Evolutionary conservation across 2,888 invertebrate species (phyloP).

Genomic region (Thera obeliscata): DNA sequence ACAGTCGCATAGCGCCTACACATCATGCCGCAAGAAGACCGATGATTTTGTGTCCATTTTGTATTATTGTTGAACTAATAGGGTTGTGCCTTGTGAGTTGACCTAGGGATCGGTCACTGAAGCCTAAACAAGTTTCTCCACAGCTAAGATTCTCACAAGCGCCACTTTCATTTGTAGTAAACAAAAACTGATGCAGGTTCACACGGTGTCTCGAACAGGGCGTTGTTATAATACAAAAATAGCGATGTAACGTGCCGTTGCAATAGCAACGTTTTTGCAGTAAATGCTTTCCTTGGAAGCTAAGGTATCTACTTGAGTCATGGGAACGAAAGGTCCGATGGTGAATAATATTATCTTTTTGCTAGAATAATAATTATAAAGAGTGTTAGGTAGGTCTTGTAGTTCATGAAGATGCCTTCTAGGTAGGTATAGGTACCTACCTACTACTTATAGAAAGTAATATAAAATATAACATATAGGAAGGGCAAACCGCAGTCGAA

Average conservation of each 20-base stretch:
- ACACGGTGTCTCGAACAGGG: slow-evolving; percentile 65
- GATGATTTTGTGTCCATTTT: no score
- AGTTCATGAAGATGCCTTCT: not conserved
- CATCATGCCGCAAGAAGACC: no score
- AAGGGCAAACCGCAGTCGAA: no score
- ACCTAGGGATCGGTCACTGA: slow-evolving; percentile 47
- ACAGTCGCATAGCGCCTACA: no score
- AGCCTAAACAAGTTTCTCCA: slow-evolving; percentile 71
- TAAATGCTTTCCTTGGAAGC: slow-evolving; percentile 66
- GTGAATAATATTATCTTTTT: slow-evolving; percentile 4
- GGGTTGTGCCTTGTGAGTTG: slow-evolving; percentile 3
- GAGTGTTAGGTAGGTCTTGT: not conserved
- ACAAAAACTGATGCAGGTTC: slow-evolving; percentile 76
- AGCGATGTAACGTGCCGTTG: slow-evolving; percentile 35
- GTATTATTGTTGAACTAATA: not conserved
- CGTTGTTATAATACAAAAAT: slow-evolving; percentile 56
- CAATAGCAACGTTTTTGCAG: slow-evolving; percentile 56
- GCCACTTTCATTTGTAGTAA: slow-evolving; percentile 80
- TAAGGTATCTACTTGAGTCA: slow-evolving; percentile 43
- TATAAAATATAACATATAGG: no score
- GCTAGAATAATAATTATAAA: slow-evolving; percentile 1
- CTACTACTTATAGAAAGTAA: no score
- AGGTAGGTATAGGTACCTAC: not conserved
- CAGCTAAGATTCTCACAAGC: slow-evolving; percentile 72
- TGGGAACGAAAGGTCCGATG: slow-evolving; percentile 50